Evolutionary conservation across 2,113 vertebrate species (phyloP), one percentile per base, ranked within the genome.

Genomic region (Nymphicus hollandicus): DNA sequence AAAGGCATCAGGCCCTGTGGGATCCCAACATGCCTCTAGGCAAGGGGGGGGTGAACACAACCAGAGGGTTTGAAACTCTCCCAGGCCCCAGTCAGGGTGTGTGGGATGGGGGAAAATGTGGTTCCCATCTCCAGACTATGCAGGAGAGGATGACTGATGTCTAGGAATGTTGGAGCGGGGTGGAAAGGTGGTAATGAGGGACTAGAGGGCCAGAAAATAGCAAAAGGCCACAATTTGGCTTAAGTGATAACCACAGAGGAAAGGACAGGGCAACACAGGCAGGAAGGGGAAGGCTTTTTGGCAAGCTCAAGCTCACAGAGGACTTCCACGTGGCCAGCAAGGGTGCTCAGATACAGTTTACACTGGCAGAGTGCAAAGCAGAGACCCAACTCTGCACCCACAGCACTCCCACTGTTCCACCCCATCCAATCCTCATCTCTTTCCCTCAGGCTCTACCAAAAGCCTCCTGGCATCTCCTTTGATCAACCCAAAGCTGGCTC

Each of bases 181-280:
- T 28, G 28, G 93, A 43, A 55, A 39, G 29, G 63, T 3, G 39
- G 66, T 24, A 58, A 78, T 52, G 87, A 89, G 39, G 86, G 78
- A 33, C 14, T n/a, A 35, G 49, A 70, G 53, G 31, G 78, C 91
- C 95, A 85, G 93, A 63, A 24, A 37, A 52, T 1, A 4, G 29
- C 87, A 55, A 11, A 15, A 91, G 44, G 13, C 88, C 70, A 24
- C 7, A 4, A 1, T 19, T 8, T 46, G 83, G 80, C 66, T 85
- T n/a, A 6, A 43, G 83, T 23, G 41, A 87, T 8, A 91, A 92
- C 73, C 91, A 81, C 89, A 92, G 77, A 84, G 61, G 70, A 37
- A 23, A 37, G 84, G 47, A 29, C 47, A 15, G 27, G 52, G 74
- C 77, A 87, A 43, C 2, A 3, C 25, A 53, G 37, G 63, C 78